Conservation (phyloP, 53 echinoderm and acorn worm species). For the Echinarachnius parma region DNA sequence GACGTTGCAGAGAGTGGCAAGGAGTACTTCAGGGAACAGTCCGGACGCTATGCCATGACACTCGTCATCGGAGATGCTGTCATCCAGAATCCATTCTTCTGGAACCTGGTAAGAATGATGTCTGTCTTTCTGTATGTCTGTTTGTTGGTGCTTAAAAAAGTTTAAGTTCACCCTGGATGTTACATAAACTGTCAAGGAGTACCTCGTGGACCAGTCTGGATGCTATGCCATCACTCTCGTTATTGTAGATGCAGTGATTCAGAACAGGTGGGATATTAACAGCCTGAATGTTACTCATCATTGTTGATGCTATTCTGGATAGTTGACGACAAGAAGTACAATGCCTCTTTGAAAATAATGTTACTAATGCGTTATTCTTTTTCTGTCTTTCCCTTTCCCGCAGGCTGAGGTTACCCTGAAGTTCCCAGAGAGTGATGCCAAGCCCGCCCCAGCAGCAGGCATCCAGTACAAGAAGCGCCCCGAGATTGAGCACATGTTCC, state of each 20-base stretch:
- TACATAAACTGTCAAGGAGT: constrained; percentile 80
- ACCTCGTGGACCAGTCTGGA: constrained; percentile 78
- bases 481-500: constrained; percentile 89
- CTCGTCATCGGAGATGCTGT: constrained; percentile 89
- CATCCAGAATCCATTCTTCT: constrained; percentile 87
- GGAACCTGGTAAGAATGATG: constrained; percentile 68
- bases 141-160: too few species aligned
- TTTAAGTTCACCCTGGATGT: constrained; percentile 76
- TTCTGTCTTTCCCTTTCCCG: neutral
- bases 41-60: constrained; percentile 82
- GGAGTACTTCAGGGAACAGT: constrained; percentile 79
- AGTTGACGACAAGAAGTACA: neutral
- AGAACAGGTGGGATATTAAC: too few species aligned
- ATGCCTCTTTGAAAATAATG: neutral
- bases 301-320: neutral
- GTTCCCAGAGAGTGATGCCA: constrained; percentile 69
- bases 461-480: constrained; percentile 69
- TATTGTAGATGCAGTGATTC: constrained; percentile 84
- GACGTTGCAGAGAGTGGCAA: constrained; percentile 87
- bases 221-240: constrained; percentile 83
- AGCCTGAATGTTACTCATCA: neutral
- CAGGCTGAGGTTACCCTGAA: constrained; percentile 84
- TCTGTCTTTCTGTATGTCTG: neutral
- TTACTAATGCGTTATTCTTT: too few species aligned
- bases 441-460: constrained; percentile 47